Evolutionary conservation across 2,888 invertebrate species (phyloP), one percentile per base, ranked within the genome.

Genomic region (Cheilosia soror): DNA sequence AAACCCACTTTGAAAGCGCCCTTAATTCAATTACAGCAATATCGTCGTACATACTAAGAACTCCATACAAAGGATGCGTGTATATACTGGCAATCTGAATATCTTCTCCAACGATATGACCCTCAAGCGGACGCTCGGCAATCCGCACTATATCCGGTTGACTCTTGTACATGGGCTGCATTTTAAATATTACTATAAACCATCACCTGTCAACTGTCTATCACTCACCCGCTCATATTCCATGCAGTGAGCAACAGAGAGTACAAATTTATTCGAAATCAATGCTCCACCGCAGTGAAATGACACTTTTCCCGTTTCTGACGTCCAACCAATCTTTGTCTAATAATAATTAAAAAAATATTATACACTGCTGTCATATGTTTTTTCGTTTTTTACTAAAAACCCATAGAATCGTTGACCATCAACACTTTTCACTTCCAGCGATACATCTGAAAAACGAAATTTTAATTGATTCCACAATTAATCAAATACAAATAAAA

Each of bases 261-360:
- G 31, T 5, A 83, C 78, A 63, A 53, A 78, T 33, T 68, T 83
- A 0, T 83, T 63, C 6, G 83, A 73, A 42, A 83, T 68, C 49
- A 83, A 83, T 2, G 83, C 63, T 0, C 83, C 83, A 33, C 83
- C 83, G 44, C 83, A 83, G 7, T 83, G 78, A 57, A 78, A 83
- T 25, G 83, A 68, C 2, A 83, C 63, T 11, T 73, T 62, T 1
- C 73, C 78, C 9, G 37, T 25, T 29, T 55, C 15, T 9, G 83
- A 57, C 9, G 83, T 83, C 83, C 83, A 83, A 25, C 83, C 83
- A 33, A 83, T 78, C 49, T 83, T 83, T 0, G 69, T 57, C 83
- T 83, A 11, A 53, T 27, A 65, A 27, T 25, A 51, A 49, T 25
- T n/a, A n/a, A 57, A 37, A 44, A 27, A 53, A 1, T 29, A 20